Base-by-base conservation (phyloP, 2,888 invertebrate species). In the Lasius platythorax region DNA sequence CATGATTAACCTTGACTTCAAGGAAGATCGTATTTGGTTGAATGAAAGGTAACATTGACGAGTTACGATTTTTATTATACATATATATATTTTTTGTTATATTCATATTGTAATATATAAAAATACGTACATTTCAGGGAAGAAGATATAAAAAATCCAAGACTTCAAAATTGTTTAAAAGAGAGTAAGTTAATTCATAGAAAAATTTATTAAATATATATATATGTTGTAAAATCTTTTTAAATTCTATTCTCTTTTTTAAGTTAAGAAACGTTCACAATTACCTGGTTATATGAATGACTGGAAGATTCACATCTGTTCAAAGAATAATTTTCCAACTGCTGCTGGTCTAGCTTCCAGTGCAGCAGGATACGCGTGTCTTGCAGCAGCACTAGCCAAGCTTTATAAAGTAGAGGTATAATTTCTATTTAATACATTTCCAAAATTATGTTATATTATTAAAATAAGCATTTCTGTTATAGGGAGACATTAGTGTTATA, bases 311-410 rank as follows among this genome's bases (percentile, higher is more conserved):
- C 97, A 97, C 90, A 97, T 98, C 91, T 98, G 97, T 93, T 98
- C 98, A 0, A 97, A 97, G 93, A 99, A 99, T 95, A 99, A 99
- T 95, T 99, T 99, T 94, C 99, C 99, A 15, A 99, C 99, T 4
- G 99, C 99, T 4, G 99, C 99, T 81, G 99, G 99, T 0, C 96
- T 99, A 70, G 99, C 99, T 0, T 99, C 99, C 0, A 99, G 99
- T 83, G 99, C 99, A 40, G 99, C 99, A 61, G 99, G 99, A 4
- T 99, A 99, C 95, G 99, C 99, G 3, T 99, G 99, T 94, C 95
- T 99, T 5, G 92, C 92, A 63, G 83, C 90, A 67, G 97, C 98
- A 0, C 95, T 99, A 82, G 97, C 98, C 0, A 96, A 96, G 89
- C 95, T 98, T 0, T 98, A 97, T 93, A 96, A 96, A 87, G 95